A percentile compares a stretch with the other conserved stretches of the same genome.
These are phyloP conservation scores for Morus bassanus DNA, from an alignment of 2,797 vertebrate species.

Conservation along the genomic window DNA sequence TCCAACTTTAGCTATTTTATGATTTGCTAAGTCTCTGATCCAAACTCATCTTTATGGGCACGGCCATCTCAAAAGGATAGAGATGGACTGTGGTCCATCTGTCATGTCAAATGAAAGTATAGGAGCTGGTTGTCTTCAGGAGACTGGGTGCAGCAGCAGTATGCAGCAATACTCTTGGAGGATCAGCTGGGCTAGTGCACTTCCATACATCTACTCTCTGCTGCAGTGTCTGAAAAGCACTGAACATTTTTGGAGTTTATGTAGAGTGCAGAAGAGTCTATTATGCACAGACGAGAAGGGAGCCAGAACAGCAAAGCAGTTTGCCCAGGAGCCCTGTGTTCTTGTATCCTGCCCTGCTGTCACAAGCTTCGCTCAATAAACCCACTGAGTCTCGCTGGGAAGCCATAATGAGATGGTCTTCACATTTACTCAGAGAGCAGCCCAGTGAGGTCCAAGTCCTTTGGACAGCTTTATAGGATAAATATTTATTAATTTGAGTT, in stretches of 20 bases:
- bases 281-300: background rate
- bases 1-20: background rate
- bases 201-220: background rate
- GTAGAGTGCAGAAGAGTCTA: background rate
- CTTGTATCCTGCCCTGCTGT: background rate
- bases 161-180: background rate
- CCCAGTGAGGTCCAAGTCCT: background rate
- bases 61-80: background rate
- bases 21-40: background rate
- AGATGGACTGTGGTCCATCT: background rate
- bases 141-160: background rate
- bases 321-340: background rate
- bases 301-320: background rate
- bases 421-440: background rate
- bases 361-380: background rate
- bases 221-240: background rate
- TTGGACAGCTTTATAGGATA: background rate
- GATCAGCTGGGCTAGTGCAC: background rate
- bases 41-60: background rate
- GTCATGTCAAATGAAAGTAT: background rate
- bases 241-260: background rate
- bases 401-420: background rate
- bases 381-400: background rate
- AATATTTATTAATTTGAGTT: conserved; percentile 42
- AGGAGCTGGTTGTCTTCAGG: background rate